phyloP scores from a whole-genome alignment of 2,113 vertebrate genomes.

The Seriola dumerili region DNA sequence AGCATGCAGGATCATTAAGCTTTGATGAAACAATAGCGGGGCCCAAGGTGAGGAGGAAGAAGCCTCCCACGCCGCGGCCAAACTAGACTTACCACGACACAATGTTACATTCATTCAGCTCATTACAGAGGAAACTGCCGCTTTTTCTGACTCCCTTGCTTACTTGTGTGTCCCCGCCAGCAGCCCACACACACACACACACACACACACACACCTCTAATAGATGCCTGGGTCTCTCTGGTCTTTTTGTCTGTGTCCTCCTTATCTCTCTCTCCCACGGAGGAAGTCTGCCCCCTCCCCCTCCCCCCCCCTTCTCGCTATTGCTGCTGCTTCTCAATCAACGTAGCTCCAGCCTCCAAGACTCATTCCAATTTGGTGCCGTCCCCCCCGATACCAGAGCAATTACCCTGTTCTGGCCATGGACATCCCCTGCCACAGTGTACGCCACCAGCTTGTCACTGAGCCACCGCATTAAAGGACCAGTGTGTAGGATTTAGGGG shows the following conservation, averaged over 20 bases:
- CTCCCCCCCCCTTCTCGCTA: slow-evolving; percentile 49
- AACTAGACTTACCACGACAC: slow-evolving; percentile 39
- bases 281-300: slow-evolving; percentile 44
- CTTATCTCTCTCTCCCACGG: slow-evolving; percentile 67
- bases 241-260: slow-evolving; percentile 61
- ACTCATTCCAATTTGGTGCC: slow-evolving; percentile 76
- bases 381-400: slow-evolving; percentile 72
- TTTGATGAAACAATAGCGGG: slow-evolving; percentile 68
- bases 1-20: slow-evolving; percentile 63
- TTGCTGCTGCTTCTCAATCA: slow-evolving; percentile 70
- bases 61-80: slow-evolving; percentile 58
- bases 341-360: slow-evolving; percentile 60
- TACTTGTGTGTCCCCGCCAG: slow-evolving; percentile 31
- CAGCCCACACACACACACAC: slow-evolving; percentile 43
- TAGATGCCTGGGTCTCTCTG: slow-evolving; percentile 59
- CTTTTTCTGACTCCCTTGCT: slow-evolving; percentile 50
- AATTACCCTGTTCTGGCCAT: slow-evolving; percentile 77
- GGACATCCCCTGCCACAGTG: slow-evolving; percentile 61
- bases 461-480: slow-evolving; percentile 45
- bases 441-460: slow-evolving; percentile 56
- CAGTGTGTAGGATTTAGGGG: neutral
- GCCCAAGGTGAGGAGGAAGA: slow-evolving; percentile 61
- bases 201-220: slow-evolving; percentile 35
- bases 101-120: slow-evolving; percentile 70
- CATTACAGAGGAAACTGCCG: slow-evolving; percentile 64